These are phyloP conservation scores for Ruditapes philippinarum DNA, from an alignment of 1,140 invertebrate species.

Conservation along the genomic window DNA sequence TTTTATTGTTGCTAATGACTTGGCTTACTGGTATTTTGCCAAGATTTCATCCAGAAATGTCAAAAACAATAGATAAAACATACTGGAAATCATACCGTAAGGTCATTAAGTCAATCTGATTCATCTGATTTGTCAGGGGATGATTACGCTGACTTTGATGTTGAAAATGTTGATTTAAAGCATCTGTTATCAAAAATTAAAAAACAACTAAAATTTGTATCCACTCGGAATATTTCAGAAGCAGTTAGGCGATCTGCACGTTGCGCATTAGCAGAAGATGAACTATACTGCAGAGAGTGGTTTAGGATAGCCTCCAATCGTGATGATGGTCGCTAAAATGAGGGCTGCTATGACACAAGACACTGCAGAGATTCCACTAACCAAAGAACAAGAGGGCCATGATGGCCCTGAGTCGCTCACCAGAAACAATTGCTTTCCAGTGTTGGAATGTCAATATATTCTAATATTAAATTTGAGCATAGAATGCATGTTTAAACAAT, in stretches of 20 bases:
- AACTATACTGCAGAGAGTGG: background rate
- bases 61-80: background rate
- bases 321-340: background rate
- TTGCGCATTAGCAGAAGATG: background rate
- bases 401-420: too few species aligned
- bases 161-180: background rate
- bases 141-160: background rate
- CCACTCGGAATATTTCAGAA: background rate
- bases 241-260: background rate
- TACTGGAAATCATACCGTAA: conserved; percentile 24
- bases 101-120: background rate
- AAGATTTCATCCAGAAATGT: background rate
- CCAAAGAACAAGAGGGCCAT: too few species aligned
- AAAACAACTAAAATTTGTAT: background rate
- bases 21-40: too few species aligned
- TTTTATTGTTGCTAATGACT: too few species aligned
- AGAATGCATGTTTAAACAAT: too few species aligned
- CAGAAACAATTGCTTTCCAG: too few species aligned
- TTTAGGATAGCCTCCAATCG: background rate
- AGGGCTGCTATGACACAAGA: background rate
- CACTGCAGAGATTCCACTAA: too few species aligned
- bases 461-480: too few species aligned
- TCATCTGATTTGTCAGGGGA: background rate
- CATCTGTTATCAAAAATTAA: background rate
- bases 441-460: too few species aligned